Evolutionary conservation across 2,888 invertebrate species (phyloP), one percentile per base, ranked within the genome.

Genomic region (Hyles lineata): DNA sequence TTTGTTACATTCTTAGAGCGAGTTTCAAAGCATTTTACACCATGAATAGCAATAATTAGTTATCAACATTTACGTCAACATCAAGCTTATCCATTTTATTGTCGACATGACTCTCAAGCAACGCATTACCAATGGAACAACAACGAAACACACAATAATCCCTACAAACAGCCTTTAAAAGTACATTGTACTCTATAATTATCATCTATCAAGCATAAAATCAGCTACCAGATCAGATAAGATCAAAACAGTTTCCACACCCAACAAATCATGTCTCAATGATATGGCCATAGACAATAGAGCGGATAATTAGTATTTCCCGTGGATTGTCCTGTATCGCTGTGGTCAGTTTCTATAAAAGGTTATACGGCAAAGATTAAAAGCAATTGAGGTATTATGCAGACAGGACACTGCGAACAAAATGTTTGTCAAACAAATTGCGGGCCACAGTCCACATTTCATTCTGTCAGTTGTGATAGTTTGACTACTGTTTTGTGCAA

Each of bases 131-230:
- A 52, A 17, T n/a, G n/a, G 6, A 55, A 55, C 19, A 52, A 17
- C n/a, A n/a, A 8, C 55, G 55, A 8, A n/a, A 35, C 21, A 35
- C 21, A 35, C 35, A 63, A 63, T 63, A 21, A 25, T 19, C 17
- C 29, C 25, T 21, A 15, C 35, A 43, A 62, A 43, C 43, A 35
- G 23, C 35, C 63, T 21, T 63, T 35, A 21, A 43, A 2, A 62
- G 32, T 35, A 43, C 35, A 62, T n/a, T 63, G 17, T 43, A 43
- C 63, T 21, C 43, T n/a, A 23, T 21, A 63, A 43, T 60, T 60
- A 60, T 25, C 60, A 21, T 67, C 50, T 23, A 67, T 67, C 50
- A 67, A 67, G 43, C 67, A 43, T 67, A 67, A 67, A 67, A 67
- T 67, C 67, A 67, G 50, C 67, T 23, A 67, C 35, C 21, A 43